Base-by-base conservation (phyloP, 2,888 invertebrate genomes). In the Cephalotes varians region DNA sequence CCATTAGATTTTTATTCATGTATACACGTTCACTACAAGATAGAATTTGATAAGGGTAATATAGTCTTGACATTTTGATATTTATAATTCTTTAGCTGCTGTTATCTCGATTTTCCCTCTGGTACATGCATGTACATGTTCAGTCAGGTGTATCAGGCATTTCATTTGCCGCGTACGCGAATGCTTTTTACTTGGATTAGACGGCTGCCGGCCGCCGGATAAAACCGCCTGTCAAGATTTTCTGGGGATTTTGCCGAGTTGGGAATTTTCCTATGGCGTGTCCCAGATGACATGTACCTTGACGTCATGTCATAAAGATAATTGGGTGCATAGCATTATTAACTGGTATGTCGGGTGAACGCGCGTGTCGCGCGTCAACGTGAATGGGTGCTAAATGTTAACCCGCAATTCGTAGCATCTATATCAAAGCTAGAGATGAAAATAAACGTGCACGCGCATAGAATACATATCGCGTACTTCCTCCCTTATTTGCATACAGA, bases 311-410 rank as follows among this genome's bases (percentile, higher is more conserved):
- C 77, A 79, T 56, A 56, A 79, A 79, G 77, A 79, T 79, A 79
- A 79, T 79, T 79, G 77, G 77, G 56, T 34, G 77, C 77, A 56
- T 79, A 79, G 77, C 77, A 71, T 79, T 79, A 79, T 71, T 79
- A 79, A 79, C 77, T 54, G 77, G 31, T 51, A 40, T 21, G 76
- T 21, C 44, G 77, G 28, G 5, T 28, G 65, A 65, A 40, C 67
- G 76, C n/a, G 77, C 56, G 56, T 71, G 77, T 79, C 77, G 69
- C 56, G 44, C 56, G 37, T 77, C 77, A 77, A 77, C 77, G 69
- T 69, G 56, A 79, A 79, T 71, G 56, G 44, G 34, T 71, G 71
- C 71, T 56, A 44, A 77, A 79, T 79, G 77, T 69, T 69, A 69
- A 56, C 77, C 31, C 77, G 69, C 28, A 40, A 15, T 37, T 21